phyloP scores from a whole-genome alignment of 2,888 invertebrate species.

The Pristionchus fissidentatus region DNA sequence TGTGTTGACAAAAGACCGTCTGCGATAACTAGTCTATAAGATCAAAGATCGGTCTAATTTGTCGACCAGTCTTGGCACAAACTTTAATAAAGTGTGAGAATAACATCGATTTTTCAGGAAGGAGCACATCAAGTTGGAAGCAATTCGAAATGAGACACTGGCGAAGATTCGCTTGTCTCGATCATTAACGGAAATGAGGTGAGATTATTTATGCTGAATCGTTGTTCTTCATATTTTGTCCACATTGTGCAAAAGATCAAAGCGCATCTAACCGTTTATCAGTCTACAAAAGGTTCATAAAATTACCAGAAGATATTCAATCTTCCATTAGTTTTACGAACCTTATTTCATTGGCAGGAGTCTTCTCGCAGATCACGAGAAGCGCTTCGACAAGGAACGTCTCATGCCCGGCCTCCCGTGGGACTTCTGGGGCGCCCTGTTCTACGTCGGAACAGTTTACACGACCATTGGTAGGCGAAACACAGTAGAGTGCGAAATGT shows the following conservation, averaged over 20 bases:
- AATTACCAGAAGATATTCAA: background rate
- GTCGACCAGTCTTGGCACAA: too few species aligned
- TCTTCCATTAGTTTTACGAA: too few species aligned
- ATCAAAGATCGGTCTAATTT: too few species aligned
- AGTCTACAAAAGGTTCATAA: background rate
- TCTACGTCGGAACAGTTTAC: slow-evolving; percentile 78
- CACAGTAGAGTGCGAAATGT: too few species aligned
- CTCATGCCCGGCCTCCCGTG: slow-evolving; percentile 70
- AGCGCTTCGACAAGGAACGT: slow-evolving; percentile 59
- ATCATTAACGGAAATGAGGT: background rate
- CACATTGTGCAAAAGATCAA: too few species aligned
- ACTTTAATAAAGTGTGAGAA: too few species aligned
- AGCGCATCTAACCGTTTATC: background rate
- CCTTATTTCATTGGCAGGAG: background rate
- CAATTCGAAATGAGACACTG: slow-evolving; percentile 65
- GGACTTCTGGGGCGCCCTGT: slow-evolving; percentile 77
- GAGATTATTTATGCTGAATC: background rate
- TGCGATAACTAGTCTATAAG: too few species aligned
- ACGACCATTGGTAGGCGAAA: slow-evolving; percentile 79
- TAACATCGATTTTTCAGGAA: slow-evolving; percentile 14
- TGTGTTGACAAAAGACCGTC: too few species aligned
- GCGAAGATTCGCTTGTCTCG: slow-evolving; percentile 25
- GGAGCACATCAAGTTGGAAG: background rate
- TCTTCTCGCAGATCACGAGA: slow-evolving; percentile 58
- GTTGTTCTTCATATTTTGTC: background rate